Evolutionary conservation across 2,888 invertebrate species (phyloP).

Genomic region (Trachelus tabidus): DNA sequence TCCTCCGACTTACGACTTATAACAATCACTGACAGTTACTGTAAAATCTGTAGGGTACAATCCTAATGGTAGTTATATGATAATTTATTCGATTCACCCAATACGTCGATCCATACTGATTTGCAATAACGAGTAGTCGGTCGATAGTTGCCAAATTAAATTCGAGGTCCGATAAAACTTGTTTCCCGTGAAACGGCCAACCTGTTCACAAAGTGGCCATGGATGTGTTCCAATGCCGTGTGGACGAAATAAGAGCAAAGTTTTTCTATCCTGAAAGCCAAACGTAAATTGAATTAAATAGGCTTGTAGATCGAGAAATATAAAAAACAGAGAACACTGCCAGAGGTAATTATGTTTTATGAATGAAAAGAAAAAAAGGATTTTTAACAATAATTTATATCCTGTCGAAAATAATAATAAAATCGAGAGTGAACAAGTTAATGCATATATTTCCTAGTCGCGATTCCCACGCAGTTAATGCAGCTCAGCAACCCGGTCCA

Average conservation of each 20-base stretch:
- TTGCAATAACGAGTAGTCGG: neutral
- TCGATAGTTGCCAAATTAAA: neutral
- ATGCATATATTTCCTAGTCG: neutral
- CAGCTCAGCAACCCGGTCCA: neutral
- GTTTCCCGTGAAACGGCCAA: neutral
- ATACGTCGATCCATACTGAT: neutral
- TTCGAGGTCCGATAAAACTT: neutral
- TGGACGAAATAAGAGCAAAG: neutral
- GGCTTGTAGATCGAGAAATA: neutral
- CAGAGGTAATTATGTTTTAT: neutral
- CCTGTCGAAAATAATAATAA: neutral
- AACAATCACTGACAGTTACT: neutral
- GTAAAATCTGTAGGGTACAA: neutral
- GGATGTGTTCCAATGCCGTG: neutral
- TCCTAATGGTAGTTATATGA: neutral
- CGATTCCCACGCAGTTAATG: neutral
- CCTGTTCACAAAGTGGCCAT: neutral
- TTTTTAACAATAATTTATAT: neutral
- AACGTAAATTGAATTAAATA: neutral
- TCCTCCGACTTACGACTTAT: neutral
- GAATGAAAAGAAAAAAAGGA: neutral
- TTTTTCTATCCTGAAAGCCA: neutral
- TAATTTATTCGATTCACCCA: neutral
- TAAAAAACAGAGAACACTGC: neutral
- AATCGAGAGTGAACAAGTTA: neutral